A percentile compares a stretch with the other conserved stretches of the same genome.
Conservation (phyloP, 2,888 invertebrate genomes). For the Scrobipalpa atriplicella region DNA sequence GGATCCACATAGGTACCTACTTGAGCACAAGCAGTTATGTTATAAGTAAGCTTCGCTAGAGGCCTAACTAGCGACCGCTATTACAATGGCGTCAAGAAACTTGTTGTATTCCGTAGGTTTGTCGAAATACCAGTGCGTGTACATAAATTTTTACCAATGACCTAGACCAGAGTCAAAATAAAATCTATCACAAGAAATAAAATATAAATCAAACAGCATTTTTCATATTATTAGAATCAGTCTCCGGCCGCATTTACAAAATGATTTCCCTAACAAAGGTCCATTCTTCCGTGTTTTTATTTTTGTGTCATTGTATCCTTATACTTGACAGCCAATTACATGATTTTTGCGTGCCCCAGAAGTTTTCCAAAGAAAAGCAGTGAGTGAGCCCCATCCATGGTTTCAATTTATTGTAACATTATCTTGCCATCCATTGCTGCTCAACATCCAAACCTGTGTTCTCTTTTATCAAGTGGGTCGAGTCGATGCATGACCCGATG, state of each 20-base stretch:
- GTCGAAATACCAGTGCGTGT: too few relatives aligned
- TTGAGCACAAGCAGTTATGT: too few relatives aligned
- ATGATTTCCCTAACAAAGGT: slow-evolving; percentile 18
- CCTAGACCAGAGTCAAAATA: background rate
- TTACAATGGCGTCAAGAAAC: too few relatives aligned
- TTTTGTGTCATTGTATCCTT: slow-evolving; percentile 4
- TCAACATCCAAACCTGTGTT: too few relatives aligned
- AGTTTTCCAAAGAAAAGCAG: background rate
- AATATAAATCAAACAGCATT: background rate
- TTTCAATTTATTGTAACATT: background rate
- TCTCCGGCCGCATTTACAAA: background rate
- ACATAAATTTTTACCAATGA: too few relatives aligned
- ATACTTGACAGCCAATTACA: slow-evolving; percentile 17
- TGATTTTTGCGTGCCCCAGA: slow-evolving; percentile 16
- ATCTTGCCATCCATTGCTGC: background rate
- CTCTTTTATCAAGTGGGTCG: too few relatives aligned
- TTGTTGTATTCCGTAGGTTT: too few relatives aligned
- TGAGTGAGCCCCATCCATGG: background rate
- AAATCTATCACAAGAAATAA: too few relatives aligned
- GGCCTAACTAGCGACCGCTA: too few relatives aligned
- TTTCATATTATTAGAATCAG: slow-evolving; percentile 10
- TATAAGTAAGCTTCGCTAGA: too few relatives aligned
- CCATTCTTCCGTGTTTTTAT: slow-evolving; percentile 11
- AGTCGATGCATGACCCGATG: too few relatives aligned
- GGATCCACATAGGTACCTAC: too few relatives aligned